Conservation (phyloP, 2,113 vertebrate genomes). For the Oreotragus oreotragus region DNA sequence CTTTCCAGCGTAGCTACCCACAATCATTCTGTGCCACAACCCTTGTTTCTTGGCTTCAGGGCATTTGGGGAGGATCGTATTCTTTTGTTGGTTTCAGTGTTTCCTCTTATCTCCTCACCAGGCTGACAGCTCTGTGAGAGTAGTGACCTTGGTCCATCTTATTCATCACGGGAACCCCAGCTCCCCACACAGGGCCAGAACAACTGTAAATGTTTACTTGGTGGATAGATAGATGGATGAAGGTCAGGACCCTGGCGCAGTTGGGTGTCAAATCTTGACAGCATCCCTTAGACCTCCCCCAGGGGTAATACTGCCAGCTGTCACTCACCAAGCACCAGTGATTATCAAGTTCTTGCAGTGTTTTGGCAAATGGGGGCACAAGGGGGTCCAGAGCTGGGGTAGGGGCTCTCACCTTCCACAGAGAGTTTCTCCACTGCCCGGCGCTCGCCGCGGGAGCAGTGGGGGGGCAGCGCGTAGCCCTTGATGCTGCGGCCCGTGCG, state of each 20-base stretch:
- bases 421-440: conserved; percentile 89
- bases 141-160: neutral
- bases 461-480: conserved; percentile 92
- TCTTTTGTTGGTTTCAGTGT: neutral
- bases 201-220: no score
- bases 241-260: neutral
- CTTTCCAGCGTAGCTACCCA: neutral
- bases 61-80: neutral
- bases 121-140: neutral
- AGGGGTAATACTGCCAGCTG: accelerated
- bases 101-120: neutral
- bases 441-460: conserved; percentile 94
- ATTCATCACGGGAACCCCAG: neutral
- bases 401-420: conserved; percentile 82
- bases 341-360: neutral
- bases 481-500: conserved; percentile 95
- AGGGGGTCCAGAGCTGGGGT: neutral
- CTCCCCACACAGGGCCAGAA: neutral
- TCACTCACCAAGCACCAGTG: neutral
- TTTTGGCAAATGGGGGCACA: neutral
- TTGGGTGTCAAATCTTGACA: neutral
- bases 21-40: neutral
- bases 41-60: neutral
- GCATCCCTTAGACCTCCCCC: neutral
- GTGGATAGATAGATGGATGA: no score